Percentiles rank a stretch among this genome's conserved stretches.
phyloP scores from a whole-genome alignment of 2,113 vertebrate species.

The Microcebus ravelobensis region DNA sequence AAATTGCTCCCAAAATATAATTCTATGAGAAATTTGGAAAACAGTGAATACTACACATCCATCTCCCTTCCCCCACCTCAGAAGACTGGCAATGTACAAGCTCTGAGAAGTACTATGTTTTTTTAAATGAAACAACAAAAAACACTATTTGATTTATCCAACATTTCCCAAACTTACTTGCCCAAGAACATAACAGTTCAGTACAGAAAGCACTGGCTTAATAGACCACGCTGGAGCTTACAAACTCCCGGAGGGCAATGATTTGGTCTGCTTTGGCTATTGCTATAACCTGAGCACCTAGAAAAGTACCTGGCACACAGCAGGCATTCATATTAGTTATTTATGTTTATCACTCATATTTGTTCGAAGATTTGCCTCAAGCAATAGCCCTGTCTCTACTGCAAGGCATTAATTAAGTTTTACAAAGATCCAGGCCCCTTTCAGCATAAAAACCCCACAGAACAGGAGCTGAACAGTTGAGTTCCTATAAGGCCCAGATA shows the following conservation, averaged over 20 bases:
- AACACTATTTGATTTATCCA: not conserved
- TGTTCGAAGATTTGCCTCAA: not conserved
- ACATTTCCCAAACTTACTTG: not conserved
- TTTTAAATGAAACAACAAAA: not conserved
- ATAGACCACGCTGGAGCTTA: not conserved
- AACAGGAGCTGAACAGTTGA: not conserved
- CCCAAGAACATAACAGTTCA: not conserved
- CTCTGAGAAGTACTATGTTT: not conserved
- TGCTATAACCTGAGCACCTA: not conserved
- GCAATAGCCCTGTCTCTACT: not conserved
- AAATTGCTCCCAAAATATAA: slow-evolving; percentile 34
- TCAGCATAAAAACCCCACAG: not conserved
- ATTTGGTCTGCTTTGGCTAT: not conserved
- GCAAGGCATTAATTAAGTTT: not conserved
- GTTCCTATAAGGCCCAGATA: not conserved
- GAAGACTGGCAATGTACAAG: not conserved
- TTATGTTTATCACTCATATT: not conserved
- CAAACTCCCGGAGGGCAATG: not conserved
- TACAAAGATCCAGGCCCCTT: not conserved
- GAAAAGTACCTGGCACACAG: not conserved
- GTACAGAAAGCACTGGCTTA: not conserved
- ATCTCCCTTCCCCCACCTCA: not conserved
- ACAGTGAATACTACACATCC: not conserved
- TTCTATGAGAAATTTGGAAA: not conserved
- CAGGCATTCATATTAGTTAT: not conserved